Conservation (phyloP, 2,888 invertebrate species). For the Watsonalla cultraria region DNA sequence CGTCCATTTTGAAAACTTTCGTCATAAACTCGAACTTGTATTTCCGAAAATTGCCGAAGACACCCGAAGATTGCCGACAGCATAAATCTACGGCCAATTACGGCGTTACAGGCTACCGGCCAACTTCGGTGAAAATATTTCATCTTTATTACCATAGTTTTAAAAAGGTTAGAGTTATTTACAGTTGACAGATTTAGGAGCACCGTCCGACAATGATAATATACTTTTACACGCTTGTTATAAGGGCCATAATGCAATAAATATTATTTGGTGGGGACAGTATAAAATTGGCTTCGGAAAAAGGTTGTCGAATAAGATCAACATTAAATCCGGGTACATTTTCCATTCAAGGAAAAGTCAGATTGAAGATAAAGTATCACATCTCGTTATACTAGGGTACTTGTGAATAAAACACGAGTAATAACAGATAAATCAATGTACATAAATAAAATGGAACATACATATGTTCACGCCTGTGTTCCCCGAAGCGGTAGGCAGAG, state of each 20-base stretch:
- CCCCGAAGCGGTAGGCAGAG: too few relatives aligned
- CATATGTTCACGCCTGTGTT: too few relatives aligned
- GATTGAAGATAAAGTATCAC: too few relatives aligned
- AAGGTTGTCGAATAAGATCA: background rate
- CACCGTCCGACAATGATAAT: conserved; percentile 20
- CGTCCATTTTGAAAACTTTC: conserved; percentile 6
- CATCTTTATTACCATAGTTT: conserved; percentile 66
- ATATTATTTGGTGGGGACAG: background rate
- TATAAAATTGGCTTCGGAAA: background rate
- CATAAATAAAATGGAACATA: too few relatives aligned
- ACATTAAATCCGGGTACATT: background rate
- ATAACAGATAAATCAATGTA: too few relatives aligned
- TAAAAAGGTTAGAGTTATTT: conserved; percentile 56
- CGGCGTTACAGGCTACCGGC: conserved; percentile 47
- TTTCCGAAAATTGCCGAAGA: conserved; percentile 31
- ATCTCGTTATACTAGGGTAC: too few relatives aligned
- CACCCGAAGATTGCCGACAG: conserved; percentile 27
- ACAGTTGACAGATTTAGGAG: conserved; percentile 27
- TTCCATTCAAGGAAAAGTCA: background rate
- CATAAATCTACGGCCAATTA: conserved; percentile 62
- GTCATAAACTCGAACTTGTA: conserved; percentile 19
- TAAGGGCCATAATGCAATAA: conserved; percentile 1
- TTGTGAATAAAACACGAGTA: too few relatives aligned
- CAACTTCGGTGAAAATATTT: conserved; percentile 51
- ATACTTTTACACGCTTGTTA: conserved; percentile 21